Evolutionary conservation across 2,888 invertebrate species (phyloP), one percentile per base, ranked within the genome.

Genomic region (Oxystoma pomonae): DNA sequence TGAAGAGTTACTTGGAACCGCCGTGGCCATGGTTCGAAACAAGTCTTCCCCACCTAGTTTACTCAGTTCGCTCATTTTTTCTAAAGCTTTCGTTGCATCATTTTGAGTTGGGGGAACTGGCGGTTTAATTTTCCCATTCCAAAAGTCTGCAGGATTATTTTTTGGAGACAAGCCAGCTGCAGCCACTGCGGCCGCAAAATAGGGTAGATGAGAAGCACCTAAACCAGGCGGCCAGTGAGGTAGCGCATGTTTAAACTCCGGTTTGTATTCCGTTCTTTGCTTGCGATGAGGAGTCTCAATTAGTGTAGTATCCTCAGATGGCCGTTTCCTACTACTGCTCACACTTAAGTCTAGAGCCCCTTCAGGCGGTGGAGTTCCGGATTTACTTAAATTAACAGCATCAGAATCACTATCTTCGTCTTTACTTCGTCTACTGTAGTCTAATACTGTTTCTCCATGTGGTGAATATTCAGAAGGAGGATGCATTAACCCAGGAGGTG

Each of bases 41-140:
- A 90, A 80, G 73, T 90, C 90, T 67, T 91, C 91, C 0, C 93
- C 92, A 1, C 92, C 92, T 22, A 93, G 81, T 74, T 94, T 89
- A 74, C 93, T 94, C 73, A 94, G 83, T 76, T 94, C 94, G 74
- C 91, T 92, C 94, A 94, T 93, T 79, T 94, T 94, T 77, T 94
- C 94, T 61, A 94, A 80, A 5, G 94, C 94, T 78, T 94, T 94
- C 16, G 91, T 90, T 0, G 93, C 92, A 73, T 93, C 93, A 73
- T 86, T 92, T 0, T 92, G 90, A 20, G 86, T 86, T 0, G 88
- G 86, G 0, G 78, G 79, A 1, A 80, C 81, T 68, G 89, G 85
- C 76, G 92, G 92, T 71, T 89, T 80, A 80, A 92, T 92, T 61
- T 65, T 65, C 64, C 93, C 93, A 77, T 89, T 93, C 93, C 90